These are phyloP conservation scores for Streptopelia turtur DNA, from an alignment of 2,797 vertebrate species.

Conservation along the genomic window DNA sequence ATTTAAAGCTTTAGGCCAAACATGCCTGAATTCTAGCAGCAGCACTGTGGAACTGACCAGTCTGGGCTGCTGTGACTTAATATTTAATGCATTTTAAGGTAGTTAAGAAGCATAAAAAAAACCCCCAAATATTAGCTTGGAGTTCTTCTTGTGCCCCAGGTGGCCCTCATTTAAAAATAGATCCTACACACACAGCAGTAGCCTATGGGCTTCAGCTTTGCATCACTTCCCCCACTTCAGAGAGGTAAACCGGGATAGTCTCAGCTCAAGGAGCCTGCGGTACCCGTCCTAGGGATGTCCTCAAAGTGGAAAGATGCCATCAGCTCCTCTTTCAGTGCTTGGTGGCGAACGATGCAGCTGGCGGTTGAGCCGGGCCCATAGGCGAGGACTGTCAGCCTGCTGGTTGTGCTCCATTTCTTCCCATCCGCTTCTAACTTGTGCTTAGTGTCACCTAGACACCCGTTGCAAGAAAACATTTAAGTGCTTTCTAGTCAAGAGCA, in stretches of 20 bases:
- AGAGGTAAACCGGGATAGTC: fast-evolving
- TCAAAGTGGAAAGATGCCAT: conserved; percentile 32
- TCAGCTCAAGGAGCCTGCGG: background rate
- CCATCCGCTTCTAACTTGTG: conserved; percentile 52
- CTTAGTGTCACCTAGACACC: conserved; percentile 58
- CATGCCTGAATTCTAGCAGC: background rate
- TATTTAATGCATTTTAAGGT: background rate
- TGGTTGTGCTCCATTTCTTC: conserved; percentile 70
- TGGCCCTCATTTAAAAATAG: background rate
- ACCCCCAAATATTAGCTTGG: background rate
- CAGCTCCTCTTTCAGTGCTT: conserved; percentile 30
- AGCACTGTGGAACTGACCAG: background rate
- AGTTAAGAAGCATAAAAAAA: background rate
- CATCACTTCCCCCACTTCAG: background rate
- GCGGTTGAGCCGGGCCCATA: background rate
- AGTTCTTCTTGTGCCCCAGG: background rate
- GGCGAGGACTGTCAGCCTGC: conserved; percentile 36
- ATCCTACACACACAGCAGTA: background rate
- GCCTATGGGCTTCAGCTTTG: background rate
- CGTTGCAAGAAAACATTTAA: background rate
- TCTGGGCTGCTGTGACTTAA: background rate
- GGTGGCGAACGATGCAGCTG: conserved; percentile 71
- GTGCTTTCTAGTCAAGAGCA: background rate
- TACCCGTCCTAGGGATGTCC: conserved; percentile 19
- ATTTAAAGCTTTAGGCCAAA: background rate